These are phyloP conservation scores for Gila orcuttii DNA, from an alignment of 2,113 vertebrate species.

Conservation along the genomic window DNA sequence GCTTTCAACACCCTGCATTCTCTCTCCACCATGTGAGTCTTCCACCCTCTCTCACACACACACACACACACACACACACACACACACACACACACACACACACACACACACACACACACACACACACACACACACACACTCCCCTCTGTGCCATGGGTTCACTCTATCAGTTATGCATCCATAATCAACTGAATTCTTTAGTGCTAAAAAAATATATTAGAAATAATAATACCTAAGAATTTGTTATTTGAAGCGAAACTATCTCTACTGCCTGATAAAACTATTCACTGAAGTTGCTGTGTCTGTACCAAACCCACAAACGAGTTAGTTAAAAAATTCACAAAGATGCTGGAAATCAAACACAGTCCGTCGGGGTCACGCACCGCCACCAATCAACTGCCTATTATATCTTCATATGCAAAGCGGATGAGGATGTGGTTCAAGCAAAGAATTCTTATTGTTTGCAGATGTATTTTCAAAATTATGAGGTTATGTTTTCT, in stretches of 20 bases:
- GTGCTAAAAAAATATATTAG: not conserved
- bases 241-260: not conserved
- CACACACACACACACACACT: not conserved
- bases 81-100: not conserved
- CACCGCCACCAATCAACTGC: constrained; percentile 46
- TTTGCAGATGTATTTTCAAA: constrained; percentile 55
- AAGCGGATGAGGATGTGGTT: constrained; percentile 45
- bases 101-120: not conserved
- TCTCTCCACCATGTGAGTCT: constrained; percentile 94
- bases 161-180: not conserved
- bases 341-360: constrained; percentile 41
- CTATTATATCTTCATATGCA: constrained; percentile 47
- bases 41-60: not conserved
- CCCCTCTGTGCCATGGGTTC: not conserved
- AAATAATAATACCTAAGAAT: not conserved
- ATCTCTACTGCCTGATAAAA: constrained; percentile 7
- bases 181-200: not conserved
- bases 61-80: not conserved
- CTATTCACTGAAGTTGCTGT: not conserved
- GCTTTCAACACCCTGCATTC: constrained; percentile 95
- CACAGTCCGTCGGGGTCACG: constrained; percentile 27
- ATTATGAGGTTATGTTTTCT: constrained; percentile 50
- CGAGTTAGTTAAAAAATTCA: constrained; percentile 27
- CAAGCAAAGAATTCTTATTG: constrained; percentile 46
- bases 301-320: constrained; percentile 20